phyloP scores from a whole-genome alignment of 2,888 invertebrate genomes.

The Stenichneumon culpator region DNA sequence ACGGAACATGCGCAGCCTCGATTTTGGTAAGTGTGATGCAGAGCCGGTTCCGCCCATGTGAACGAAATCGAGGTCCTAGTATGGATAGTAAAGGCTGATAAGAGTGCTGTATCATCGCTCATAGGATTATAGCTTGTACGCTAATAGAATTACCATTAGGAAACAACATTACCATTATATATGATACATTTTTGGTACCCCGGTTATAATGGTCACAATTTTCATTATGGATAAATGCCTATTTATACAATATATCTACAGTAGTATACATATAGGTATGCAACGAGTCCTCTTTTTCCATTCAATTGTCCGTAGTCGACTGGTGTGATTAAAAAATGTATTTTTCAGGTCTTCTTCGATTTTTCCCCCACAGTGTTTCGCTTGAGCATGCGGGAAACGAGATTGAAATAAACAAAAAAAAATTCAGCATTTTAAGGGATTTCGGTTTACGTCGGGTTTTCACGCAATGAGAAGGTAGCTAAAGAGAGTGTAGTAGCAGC shows the following conservation, averaged over 20 bases:
- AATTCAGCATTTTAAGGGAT: neutral
- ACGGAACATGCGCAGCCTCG: too few relatives aligned
- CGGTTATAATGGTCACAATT: slow-evolving; percentile 14
- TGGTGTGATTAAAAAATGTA: neutral
- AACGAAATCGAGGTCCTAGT: too few relatives aligned
- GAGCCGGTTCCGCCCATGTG: too few relatives aligned
- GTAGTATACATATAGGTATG: neutral
- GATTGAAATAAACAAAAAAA: slow-evolving; percentile 15
- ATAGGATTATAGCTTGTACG: too few relatives aligned
- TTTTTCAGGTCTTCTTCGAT: neutral
- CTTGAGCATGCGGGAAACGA: too few relatives aligned
- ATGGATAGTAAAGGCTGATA: too few relatives aligned
- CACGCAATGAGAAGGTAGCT: neutral
- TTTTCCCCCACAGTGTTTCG: neutral
- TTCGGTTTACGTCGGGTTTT: slow-evolving; percentile 19
- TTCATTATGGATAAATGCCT: neutral
- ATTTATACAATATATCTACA: neutral
- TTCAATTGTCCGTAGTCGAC: neutral
- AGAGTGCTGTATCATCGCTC: too few relatives aligned
- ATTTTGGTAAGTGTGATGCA: too few relatives aligned
- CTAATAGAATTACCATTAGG: too few relatives aligned
- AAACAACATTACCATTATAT: neutral
- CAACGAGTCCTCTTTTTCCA: neutral
- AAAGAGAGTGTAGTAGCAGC: neutral
- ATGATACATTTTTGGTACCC: slow-evolving; percentile 4